Conservation (phyloP, 2,888 invertebrate species). For the Drosophila macrospina region DNA sequence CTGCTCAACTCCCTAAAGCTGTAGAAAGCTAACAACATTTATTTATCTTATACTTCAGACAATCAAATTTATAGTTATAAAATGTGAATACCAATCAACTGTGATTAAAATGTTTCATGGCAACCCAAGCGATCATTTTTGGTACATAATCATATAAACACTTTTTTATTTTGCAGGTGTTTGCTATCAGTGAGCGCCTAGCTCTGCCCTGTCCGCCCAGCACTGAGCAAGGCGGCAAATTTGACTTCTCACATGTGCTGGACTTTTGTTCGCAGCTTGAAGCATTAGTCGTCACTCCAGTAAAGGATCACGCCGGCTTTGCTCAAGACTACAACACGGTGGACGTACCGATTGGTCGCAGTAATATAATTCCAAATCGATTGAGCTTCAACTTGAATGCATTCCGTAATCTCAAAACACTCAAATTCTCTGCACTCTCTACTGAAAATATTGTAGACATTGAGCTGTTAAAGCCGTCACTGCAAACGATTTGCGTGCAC, state of each 20-base stretch:
- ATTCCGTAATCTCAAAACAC: conserved; percentile 91
- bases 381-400: conserved; percentile 92
- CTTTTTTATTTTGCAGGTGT: conserved; percentile 88
- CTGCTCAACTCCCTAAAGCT: conserved; percentile 6
- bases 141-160: not conserved
- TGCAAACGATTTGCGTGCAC: conserved; percentile 85
- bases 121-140: not conserved
- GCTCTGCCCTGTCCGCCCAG: conserved; percentile 94
- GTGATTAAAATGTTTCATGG: not conserved
- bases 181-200: conserved; percentile 95
- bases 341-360: conserved; percentile 89
- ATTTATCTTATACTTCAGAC: not conserved
- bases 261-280: conserved; percentile 94
- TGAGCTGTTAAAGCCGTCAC: conserved; percentile 83
- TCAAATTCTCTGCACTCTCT: conserved; percentile 90
- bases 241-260: conserved; percentile 95
- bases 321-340: conserved; percentile 83
- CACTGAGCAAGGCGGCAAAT: conserved; percentile 91
- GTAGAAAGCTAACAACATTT: not conserved
- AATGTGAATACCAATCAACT: not conserved
- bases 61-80: not conserved
- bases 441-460: conserved; percentile 89
- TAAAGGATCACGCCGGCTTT: conserved; percentile 75
- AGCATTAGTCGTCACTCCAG: conserved; percentile 85
- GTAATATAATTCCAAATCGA: conserved; percentile 93